Evolutionary conservation across 2,113 vertebrate genomes (phyloP).

Genomic region (Vidua chalybeata): DNA sequence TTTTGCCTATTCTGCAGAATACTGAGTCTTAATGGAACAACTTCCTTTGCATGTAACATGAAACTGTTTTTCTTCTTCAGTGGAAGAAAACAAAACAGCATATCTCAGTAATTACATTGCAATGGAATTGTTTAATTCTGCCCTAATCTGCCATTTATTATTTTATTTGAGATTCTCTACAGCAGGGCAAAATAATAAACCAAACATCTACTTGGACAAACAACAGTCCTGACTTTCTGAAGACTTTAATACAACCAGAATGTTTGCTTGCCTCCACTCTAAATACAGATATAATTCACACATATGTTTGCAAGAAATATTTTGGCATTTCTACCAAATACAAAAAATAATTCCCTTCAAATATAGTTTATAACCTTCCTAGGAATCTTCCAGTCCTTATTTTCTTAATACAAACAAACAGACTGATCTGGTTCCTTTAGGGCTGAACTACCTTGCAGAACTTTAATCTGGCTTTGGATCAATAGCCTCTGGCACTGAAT

Average conservation of each 20-base stretch:
- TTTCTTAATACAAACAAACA: neutral
- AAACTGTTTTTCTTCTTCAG: neutral
- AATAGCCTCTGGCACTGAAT: neutral
- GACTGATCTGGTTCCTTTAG: neutral
- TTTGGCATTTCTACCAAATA: neutral
- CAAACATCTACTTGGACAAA: neutral
- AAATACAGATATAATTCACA: neutral
- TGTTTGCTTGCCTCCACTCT: neutral
- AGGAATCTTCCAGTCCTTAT: neutral
- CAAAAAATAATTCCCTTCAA: neutral
- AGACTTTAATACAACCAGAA: neutral
- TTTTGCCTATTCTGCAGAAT: slow-evolving; percentile 47
- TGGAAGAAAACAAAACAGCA: neutral
- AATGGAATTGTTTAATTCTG: neutral
- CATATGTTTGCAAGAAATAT: neutral
- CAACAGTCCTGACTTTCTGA: neutral
- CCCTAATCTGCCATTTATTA: neutral
- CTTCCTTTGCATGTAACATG: neutral
- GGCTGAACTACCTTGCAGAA: neutral
- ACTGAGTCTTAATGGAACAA: neutral
- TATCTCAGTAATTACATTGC: neutral
- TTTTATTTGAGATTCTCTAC: neutral
- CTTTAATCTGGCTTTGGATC: neutral
- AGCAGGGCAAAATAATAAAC: neutral
- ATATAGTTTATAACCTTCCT: neutral